Conservation (phyloP, 2,113 vertebrate genomes). For the Eudyptes chrysolophus region DNA sequence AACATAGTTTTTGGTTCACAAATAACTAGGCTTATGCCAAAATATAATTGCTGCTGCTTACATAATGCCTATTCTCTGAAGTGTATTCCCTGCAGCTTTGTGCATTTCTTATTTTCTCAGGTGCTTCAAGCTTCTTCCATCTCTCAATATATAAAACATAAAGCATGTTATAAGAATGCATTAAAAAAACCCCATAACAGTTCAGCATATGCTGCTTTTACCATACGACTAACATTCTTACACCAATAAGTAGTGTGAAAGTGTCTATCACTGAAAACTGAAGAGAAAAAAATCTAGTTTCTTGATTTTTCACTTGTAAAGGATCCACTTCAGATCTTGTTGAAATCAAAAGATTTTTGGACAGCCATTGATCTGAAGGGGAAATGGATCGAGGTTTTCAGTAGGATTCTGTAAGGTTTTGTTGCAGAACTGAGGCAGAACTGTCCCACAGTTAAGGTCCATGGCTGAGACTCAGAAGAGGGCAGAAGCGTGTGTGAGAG, state of each 20-base stretch:
- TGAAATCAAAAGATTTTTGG: not conserved
- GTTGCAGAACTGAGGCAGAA: not conserved
- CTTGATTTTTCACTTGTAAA: not conserved
- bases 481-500: not conserved
- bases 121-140: not conserved
- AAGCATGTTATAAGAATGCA: not conserved
- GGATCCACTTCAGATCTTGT: not conserved
- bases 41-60: constrained; percentile 6
- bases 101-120: not conserved
- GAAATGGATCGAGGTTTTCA: not conserved
- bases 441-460: not conserved
- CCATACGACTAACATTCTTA: not conserved
- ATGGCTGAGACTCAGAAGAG: not conserved
- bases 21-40: not conserved
- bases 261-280: not conserved
- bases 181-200: not conserved
- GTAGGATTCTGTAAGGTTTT: not conserved
- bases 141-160: not conserved
- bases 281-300: not conserved
- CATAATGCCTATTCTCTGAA: not conserved
- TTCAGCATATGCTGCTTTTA: not conserved
- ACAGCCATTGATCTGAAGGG: not conserved
- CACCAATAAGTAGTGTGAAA: not conserved
- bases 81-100: not conserved
- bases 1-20: not conserved